phyloP scores from a whole-genome alignment of 2,797 vertebrate genomes.

The Sarcoramphus papa region DNA sequence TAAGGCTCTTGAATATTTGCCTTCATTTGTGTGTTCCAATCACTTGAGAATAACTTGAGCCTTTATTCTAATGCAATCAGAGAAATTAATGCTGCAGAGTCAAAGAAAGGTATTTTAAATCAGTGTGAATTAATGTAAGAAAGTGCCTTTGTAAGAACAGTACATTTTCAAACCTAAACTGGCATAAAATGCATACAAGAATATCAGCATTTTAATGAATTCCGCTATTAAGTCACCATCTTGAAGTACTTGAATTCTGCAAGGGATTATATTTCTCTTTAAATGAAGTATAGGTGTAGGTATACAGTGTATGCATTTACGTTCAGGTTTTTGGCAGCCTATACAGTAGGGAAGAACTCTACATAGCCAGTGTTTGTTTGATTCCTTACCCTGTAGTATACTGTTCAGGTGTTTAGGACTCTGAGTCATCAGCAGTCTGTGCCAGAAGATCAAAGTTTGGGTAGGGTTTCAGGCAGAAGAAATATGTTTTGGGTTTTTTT shows the following conservation, averaged over 20 bases:
- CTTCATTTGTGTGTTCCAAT: neutral
- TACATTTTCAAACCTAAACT: neutral
- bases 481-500: neutral
- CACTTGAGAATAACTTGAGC: neutral
- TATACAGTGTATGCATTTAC: neutral
- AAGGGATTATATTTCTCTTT: conserved; percentile 8
- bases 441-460: neutral
- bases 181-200: neutral
- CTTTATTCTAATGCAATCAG: neutral
- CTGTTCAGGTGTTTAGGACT: neutral
- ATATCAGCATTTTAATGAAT: neutral
- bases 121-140: neutral
- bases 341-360: neutral
- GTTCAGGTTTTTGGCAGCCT: neutral
- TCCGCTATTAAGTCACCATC: neutral
- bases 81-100: neutral
- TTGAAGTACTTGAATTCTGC: neutral
- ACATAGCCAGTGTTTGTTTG: neutral
- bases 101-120: neutral
- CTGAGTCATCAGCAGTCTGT: neutral
- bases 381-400: neutral
- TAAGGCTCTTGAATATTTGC: neutral
- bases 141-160: neutral
- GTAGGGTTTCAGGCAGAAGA: neutral
- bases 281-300: neutral